A percentile compares a stretch with the other conserved stretches of the same genome.
Evolutionary conservation across 2,888 invertebrate genomes (phyloP).

Genomic region (Molorchus minor): DNA sequence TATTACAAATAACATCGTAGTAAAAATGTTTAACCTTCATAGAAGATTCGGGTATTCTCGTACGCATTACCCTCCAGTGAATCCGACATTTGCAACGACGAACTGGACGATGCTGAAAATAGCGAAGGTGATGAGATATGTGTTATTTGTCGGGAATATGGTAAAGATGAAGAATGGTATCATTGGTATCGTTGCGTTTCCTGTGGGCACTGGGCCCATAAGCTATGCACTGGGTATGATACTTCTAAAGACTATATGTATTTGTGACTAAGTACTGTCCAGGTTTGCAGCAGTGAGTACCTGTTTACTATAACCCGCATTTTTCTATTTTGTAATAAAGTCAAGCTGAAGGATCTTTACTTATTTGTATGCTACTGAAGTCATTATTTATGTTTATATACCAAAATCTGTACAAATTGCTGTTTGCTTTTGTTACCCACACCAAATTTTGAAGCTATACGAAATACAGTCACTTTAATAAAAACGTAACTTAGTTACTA

Average conservation of each 20-base stretch:
- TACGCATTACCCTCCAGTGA: no score
- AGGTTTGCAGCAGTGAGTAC: not conserved
- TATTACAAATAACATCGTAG: no score
- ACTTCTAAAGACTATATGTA: not conserved
- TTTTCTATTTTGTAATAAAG: not conserved
- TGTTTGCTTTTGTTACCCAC: not conserved
- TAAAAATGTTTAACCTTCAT: no score
- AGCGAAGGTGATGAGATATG: not conserved
- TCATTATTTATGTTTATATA: not conserved
- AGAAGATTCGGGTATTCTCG: no score
- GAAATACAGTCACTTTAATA: no score
- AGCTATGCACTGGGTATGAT: not conserved
- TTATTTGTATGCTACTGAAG: not conserved
- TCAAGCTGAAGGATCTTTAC: not conserved
- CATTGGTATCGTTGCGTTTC: not conserved
- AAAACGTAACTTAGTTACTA: no score
- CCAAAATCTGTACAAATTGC: constrained; percentile 2
- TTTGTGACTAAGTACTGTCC: not conserved
- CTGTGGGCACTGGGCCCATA: not conserved
- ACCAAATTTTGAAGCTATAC: no score
- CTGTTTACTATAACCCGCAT: not conserved
- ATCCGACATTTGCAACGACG: not conserved
- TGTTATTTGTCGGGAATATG: not conserved
- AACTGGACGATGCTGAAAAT: not conserved
- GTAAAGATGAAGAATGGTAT: not conserved